phyloP scores from a whole-genome alignment of 2,797 vertebrate genomes.

The Myotis planiceps region DNA sequence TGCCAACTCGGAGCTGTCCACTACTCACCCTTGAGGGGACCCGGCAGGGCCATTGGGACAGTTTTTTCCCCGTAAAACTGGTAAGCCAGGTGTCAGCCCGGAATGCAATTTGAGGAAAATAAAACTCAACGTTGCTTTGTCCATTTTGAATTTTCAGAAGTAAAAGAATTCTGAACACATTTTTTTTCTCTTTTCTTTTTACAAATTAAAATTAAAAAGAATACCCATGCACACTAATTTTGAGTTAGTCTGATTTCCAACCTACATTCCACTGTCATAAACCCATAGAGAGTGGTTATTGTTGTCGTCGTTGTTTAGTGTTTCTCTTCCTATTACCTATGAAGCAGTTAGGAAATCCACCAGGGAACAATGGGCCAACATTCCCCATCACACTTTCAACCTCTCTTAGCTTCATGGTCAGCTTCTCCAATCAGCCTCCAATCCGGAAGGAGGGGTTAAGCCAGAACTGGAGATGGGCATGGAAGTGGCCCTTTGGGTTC shows the following conservation, averaged over 20 bases:
- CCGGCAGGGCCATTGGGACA: not conserved
- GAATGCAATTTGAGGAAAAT: not conserved
- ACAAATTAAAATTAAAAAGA: conserved; percentile 9
- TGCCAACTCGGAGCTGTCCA: not conserved
- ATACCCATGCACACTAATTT: not conserved
- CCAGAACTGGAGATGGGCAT: not conserved
- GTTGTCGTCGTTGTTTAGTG: not conserved
- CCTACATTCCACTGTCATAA: not conserved
- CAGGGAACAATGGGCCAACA: not conserved
- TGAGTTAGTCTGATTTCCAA: not conserved
- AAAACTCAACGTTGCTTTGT: not conserved
- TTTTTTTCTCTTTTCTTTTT: not conserved
- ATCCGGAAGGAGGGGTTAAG: not conserved
- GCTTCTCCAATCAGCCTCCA: not conserved
- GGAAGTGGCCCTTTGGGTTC: not conserved
- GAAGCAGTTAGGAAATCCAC: not conserved
- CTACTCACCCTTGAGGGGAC: not conserved
- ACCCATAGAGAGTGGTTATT: not conserved
- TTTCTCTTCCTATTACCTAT: not conserved
- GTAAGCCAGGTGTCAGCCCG: not conserved
- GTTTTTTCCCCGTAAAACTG: not conserved
- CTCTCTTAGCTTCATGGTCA: not conserved
- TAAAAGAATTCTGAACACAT: not conserved
- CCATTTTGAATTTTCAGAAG: not conserved
- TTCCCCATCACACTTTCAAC: not conserved